Conservation (phyloP, 37 sponge, comb jelly and placozoan species). For the Agelas oroides region DNA sequence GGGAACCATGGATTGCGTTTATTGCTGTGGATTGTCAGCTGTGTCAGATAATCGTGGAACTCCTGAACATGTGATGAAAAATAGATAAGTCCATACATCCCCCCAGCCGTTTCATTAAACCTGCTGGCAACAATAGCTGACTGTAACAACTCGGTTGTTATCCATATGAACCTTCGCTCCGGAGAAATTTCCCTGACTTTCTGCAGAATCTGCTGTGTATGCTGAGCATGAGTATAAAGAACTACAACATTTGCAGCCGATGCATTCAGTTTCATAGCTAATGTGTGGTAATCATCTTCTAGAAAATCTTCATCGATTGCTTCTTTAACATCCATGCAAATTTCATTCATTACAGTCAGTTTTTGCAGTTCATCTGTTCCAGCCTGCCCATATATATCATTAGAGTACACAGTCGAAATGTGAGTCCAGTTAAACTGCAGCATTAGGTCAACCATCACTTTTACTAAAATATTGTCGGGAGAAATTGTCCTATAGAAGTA, state of each 20-base stretch:
- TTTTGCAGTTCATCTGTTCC: constrained; percentile 45
- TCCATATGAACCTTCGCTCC: constrained; percentile 51
- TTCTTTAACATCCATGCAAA: constrained; percentile 43
- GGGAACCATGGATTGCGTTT: constrained; percentile 62
- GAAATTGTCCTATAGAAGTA: constrained; percentile 82
- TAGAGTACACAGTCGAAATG: constrained; percentile 34
- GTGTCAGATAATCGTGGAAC: constrained; percentile 52
- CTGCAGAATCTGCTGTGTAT: not conserved
- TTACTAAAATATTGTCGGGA: constrained; percentile 66
- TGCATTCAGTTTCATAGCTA: not conserved
- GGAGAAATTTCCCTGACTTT: not conserved
- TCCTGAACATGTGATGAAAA: not conserved
- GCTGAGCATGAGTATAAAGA: constrained; percentile 7
- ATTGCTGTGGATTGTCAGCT: constrained; percentile 47
- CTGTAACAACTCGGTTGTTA: constrained; percentile 77
- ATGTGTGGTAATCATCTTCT: not conserved
- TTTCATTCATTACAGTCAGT: constrained; percentile 2
- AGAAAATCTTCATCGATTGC: not conserved
- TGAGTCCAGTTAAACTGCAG: constrained; percentile 57
- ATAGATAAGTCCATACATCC: constrained; percentile 49
- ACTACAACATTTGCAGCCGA: constrained; percentile 49
- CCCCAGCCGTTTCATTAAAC: constrained; percentile 29
- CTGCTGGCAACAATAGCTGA: not conserved
- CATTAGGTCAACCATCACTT: constrained; percentile 75
- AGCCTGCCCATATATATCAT: constrained; percentile 48